Percentiles rank a stretch among this genome's conserved stretches.
These are phyloP conservation scores for Steinernema scapterisci DNA, from an alignment of 2,888 invertebrate genomes.

Conservation along the genomic window DNA sequence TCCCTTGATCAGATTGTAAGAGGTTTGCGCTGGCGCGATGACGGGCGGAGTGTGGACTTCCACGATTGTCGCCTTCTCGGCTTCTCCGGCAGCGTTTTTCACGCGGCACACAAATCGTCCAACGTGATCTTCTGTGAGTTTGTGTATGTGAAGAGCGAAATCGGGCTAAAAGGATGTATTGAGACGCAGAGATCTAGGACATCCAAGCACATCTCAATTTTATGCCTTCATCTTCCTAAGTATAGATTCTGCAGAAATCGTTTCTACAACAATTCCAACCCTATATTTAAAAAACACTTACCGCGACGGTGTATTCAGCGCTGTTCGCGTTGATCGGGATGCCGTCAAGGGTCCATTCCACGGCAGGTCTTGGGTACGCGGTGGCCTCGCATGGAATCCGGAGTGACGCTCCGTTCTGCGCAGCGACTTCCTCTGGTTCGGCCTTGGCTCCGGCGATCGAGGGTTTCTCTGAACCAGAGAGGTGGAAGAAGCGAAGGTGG, in stretches of 20 bases:
- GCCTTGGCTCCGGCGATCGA: slow-evolving; percentile 44
- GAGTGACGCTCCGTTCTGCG: slow-evolving; percentile 48
- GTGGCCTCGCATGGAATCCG: slow-evolving; percentile 59
- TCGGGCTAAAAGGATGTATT: slow-evolving; percentile 50
- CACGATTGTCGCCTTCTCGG: slow-evolving; percentile 66
- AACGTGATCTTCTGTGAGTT: slow-evolving; percentile 47
- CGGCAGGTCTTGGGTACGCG: slow-evolving; percentile 67
- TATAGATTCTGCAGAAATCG: too few relatives aligned
- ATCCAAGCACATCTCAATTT: too few relatives aligned
- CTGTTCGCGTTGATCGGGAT: slow-evolving; percentile 53
- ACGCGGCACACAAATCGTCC: slow-evolving; percentile 72
- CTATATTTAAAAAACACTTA: too few relatives aligned
- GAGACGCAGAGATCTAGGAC: not conserved
- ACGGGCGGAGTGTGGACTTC: slow-evolving; percentile 53
- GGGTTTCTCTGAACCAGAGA: slow-evolving; percentile 56
- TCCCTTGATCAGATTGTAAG: slow-evolving; percentile 63
- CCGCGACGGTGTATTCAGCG: slow-evolving; percentile 53
- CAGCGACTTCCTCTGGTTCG: slow-evolving; percentile 37
- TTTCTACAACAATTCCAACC: too few relatives aligned
- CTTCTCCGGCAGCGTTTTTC: slow-evolving; percentile 74
- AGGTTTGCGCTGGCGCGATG: slow-evolving; percentile 58
- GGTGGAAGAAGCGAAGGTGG: not conserved
- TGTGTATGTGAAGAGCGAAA: slow-evolving; percentile 56
- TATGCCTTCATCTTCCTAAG: too few relatives aligned
- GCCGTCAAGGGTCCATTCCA: slow-evolving; percentile 70